Evolutionary conservation across 2,888 invertebrate genomes (phyloP), one percentile per base, ranked within the genome.

Genomic region (Chrysodeixis includens): DNA sequence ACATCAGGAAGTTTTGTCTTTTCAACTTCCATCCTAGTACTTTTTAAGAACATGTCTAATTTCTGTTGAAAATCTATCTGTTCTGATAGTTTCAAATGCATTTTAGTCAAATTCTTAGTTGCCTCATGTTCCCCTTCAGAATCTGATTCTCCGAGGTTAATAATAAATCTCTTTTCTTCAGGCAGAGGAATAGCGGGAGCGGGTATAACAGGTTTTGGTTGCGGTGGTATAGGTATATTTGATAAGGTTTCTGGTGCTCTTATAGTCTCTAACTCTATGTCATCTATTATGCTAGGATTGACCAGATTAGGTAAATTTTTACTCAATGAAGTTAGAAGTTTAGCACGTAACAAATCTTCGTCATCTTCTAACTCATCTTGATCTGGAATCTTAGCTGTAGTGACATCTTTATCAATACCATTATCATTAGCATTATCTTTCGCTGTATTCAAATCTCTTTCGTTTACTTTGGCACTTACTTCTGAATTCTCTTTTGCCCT

Each of bases 341-440:
- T 94, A 35, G 96, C 96, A 71, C 96, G 88, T 70, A 96, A 90
- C 58, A 96, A 92, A 86, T 96, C 96, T 84, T 96, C 96, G 84
- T 96, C 96, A 80, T 96, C 96, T 57, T 96, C 96, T 66, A 94
- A 77, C 76, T 94, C 93, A 74, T 93, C 93, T 65, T 89, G 87
- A 66, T 87, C 66, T 32, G 59, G 51, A 66, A 62, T 70, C 62
- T 77, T 79, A 56, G 64, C 51, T 54, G 69, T 66, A 53, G 71
- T 67, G 66, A 73, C 71, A 26, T 66, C 55, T 68, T 67, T 71
- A 59, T 74, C 72, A 65, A 52, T 26, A 26, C 26, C 26, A 26
- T 26, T 26, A 4, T 26, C 35, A 56, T 66, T 60, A 9, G 32
- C 53, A n/a, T 56, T 22, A 14, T 67, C 66, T 54, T 59, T 46